Evolutionary conservation across 2,888 invertebrate species (phyloP), one percentile per base, ranked within the genome.

Genomic region (Leucophenga montana): DNA sequence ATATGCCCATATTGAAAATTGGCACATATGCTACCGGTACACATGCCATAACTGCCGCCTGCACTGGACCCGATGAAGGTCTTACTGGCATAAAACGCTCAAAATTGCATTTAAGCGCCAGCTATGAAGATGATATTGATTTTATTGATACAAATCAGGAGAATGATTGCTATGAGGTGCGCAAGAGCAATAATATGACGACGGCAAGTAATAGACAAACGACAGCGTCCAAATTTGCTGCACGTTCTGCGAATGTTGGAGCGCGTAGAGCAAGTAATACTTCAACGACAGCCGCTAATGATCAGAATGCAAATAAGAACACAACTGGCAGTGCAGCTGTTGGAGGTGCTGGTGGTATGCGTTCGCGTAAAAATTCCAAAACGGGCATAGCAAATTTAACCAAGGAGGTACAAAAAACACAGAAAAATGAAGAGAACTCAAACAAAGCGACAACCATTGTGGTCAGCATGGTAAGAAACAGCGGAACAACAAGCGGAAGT

Each of bases 31-130:
- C 89, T 53, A 89, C 89, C 46, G 91, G 92, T 16, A 85, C 90
- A 33, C 89, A 90, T 67, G 90, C 91, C 65, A 90, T 95, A 66
- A 90, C 93, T 69, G 93, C 94, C 11, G 93, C 95, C 68, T 93
- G 92, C 83, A 94, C 95, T 0, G 96, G 96, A 9, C 96, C 96
- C 0, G 93, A 94, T 79, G 93, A 93, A 70, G 96, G 96, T 0
- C 90, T 96, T 3, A 93, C 94, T 0, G 92, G 93, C 62, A 93
- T 95, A 27, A 93, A 92, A 86, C 89, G 92, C 62, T 91, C 91
- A 64, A 92, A 92, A 80, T 90, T 92, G 75, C 92, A 93, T 87
- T 89, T 94, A 73, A 92, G 92, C 69, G 90, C 92, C 59, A 93
- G 93, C 80, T 91, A 92, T 33, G 88, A 88, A 11, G 88, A 88